These are phyloP conservation scores for Habropoda laboriosa DNA, from an alignment of 1,140 invertebrate species.

Conservation along the genomic window DNA sequence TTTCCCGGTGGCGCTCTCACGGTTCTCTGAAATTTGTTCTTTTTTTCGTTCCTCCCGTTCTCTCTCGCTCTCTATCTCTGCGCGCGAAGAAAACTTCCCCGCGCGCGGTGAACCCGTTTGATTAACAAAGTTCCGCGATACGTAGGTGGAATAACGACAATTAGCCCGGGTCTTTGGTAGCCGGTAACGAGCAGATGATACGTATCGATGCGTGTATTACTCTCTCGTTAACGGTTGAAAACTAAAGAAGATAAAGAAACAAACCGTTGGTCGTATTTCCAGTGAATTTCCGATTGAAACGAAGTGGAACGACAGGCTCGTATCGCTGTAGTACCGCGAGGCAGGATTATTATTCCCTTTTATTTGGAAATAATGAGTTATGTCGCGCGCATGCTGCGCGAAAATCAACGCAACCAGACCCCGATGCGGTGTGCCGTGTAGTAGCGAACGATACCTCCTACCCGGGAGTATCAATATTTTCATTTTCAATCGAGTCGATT, in stretches of 20 bases:
- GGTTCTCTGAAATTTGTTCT: too few relatives aligned
- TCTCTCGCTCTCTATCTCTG: background rate
- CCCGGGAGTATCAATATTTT: constrained; percentile 5
- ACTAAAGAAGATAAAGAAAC: too few relatives aligned
- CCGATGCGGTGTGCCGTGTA: too few relatives aligned
- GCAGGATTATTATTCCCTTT: background rate
- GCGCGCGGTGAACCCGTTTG: background rate
- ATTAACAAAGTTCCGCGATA: background rate
- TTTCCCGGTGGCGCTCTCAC: background rate
- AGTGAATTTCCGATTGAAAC: background rate
- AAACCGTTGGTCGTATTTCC: background rate
- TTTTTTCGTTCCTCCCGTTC: too few relatives aligned
- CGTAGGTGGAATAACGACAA: background rate
- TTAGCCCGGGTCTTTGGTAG: background rate
- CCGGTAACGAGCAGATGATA: background rate
- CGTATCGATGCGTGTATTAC: constrained; percentile 8
- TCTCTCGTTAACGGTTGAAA: background rate
- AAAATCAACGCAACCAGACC: background rate
- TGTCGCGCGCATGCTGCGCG: background rate
- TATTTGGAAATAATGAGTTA: constrained; percentile 13
- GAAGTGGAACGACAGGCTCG: too few relatives aligned
- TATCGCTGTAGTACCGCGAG: too few relatives aligned
- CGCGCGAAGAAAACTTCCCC: background rate
- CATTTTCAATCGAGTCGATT: constrained; percentile 9
- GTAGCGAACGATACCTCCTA: too few relatives aligned